Evolutionary conservation across 2,888 invertebrate species (phyloP).

Genomic region (Eupithecia exiguata): DNA sequence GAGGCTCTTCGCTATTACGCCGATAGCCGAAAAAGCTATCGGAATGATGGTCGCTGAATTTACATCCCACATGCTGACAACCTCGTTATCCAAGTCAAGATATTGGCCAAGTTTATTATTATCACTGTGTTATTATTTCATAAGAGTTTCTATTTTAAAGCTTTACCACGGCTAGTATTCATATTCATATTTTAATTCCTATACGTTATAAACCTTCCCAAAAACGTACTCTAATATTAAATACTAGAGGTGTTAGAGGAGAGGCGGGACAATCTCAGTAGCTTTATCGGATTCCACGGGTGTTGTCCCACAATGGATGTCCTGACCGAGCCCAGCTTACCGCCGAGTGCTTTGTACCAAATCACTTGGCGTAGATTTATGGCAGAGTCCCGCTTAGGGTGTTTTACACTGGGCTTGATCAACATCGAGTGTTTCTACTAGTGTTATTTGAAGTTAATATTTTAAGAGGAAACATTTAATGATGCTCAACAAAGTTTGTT

Average conservation of each 20-base stretch:
- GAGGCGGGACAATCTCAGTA: constrained; percentile 80
- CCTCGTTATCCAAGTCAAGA: too few species aligned
- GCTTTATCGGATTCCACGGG: constrained; percentile 82
- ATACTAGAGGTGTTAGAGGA: constrained; percentile 73
- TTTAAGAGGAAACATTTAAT: neutral
- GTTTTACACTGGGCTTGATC: neutral
- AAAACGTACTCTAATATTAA: constrained; percentile 1
- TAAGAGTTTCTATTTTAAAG: neutral
- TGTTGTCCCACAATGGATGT: constrained; percentile 78
- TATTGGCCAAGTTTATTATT: too few species aligned
- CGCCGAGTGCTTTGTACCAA: constrained; percentile 80
- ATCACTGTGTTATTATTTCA: too few species aligned
- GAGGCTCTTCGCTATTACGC: too few species aligned
- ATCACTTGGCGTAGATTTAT: constrained; percentile 82
- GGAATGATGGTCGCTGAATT: too few species aligned
- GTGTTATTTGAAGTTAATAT: neutral
- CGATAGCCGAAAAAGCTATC: too few species aligned
- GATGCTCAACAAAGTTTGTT: neutral
- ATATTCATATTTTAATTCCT: neutral
- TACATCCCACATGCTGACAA: too few species aligned
- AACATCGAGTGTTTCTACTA: neutral
- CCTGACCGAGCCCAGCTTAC: constrained; percentile 78
- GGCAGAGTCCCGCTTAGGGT: constrained; percentile 66
- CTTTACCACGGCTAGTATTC: neutral
- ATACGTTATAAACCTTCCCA: neutral